These are phyloP conservation scores for Hirtodrosophila confusa DNA, from an alignment of 2,888 invertebrate genomes.

Conservation along the genomic window DNA sequence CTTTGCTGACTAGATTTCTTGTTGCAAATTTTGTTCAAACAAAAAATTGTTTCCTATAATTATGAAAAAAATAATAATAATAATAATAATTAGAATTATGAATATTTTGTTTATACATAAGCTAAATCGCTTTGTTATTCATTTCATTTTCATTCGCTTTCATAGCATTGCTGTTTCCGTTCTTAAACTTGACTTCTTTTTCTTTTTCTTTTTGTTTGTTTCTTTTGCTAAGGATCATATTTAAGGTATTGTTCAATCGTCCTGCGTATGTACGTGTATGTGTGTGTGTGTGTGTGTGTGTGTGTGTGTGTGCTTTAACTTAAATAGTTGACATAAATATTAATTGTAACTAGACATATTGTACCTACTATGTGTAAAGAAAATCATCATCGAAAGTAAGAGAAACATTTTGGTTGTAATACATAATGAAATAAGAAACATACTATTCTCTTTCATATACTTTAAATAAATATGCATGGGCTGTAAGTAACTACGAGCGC, in stretches of 20 bases:
- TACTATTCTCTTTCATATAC: conserved; percentile 38
- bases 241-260: conserved; percentile 34
- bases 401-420: conserved; percentile 26
- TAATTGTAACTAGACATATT: conserved; percentile 48
- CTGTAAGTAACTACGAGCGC: conserved; percentile 43
- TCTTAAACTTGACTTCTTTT: background rate
- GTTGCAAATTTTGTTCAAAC: conserved; percentile 75
- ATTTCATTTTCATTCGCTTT: conserved; percentile 5
- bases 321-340: conserved; percentile 37
- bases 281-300: conserved; percentile 6
- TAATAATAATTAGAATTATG: conserved; percentile 15
- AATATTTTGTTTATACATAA: conserved; percentile 40
- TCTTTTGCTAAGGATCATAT: conserved; percentile 32
- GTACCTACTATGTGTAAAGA: conserved; percentile 41
- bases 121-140: conserved; percentile 13
- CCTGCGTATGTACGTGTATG: background rate
- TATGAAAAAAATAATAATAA: conserved; percentile 47
- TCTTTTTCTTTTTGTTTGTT: conserved; percentile 14
- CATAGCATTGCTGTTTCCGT: background rate
- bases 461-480: conserved; percentile 65
- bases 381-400: conserved; percentile 49
- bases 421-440: conserved; percentile 39
- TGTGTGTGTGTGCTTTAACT: conserved; percentile 25
- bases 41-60: conserved; percentile 62
- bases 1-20: conserved; percentile 72